These are phyloP conservation scores for Oxystoma pomonae DNA, from an alignment of 2,888 invertebrate genomes.

Conservation along the genomic window DNA sequence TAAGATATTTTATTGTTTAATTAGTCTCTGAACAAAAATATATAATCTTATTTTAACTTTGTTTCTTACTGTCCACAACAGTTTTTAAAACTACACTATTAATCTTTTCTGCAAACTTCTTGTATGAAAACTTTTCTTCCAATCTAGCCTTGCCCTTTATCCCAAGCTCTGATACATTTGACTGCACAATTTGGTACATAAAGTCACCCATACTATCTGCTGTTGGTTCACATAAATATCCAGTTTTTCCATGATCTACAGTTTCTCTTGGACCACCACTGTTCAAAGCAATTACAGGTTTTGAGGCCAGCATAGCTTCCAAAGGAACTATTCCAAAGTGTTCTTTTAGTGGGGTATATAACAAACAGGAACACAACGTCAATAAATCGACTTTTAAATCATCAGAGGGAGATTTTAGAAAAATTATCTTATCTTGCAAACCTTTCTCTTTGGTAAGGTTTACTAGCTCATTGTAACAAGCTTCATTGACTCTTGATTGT, in stretches of 20 bases:
- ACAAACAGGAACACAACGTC: conserved; percentile 66
- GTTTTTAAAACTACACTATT: conserved; percentile 54
- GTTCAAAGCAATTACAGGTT: conserved; percentile 92
- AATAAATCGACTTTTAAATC: conserved; percentile 77
- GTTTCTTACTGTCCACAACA: conserved; percentile 19
- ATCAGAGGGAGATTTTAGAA: conserved; percentile 86
- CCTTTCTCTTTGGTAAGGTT: conserved; percentile 60
- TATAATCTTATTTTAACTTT: conserved; percentile 3
- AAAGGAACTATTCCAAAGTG: conserved; percentile 99
- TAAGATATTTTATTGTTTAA: too few species aligned
- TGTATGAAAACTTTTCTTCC: conserved; percentile 76
- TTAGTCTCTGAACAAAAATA: too few species aligned
- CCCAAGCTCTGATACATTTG: conserved; percentile 65
- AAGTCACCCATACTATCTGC: conserved; percentile 71
- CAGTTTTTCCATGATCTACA: conserved; percentile 72
- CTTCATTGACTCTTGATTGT: conserved; percentile 80
- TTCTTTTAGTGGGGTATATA: conserved; percentile 96
- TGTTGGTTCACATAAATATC: conserved; percentile 70
- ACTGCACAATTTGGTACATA: conserved; percentile 64
- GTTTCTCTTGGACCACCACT: conserved; percentile 97
- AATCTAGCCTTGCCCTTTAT: conserved; percentile 71
- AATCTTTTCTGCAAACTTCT: conserved; percentile 69
- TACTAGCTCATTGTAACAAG: conserved; percentile 74
- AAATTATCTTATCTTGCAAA: conserved; percentile 69
- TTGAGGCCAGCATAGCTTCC: conserved; percentile 93